Percentiles rank a stretch among this genome's conserved stretches.
phyloP scores from a whole-genome alignment of 1,140 invertebrate genomes.

The Cydia splendana region DNA sequence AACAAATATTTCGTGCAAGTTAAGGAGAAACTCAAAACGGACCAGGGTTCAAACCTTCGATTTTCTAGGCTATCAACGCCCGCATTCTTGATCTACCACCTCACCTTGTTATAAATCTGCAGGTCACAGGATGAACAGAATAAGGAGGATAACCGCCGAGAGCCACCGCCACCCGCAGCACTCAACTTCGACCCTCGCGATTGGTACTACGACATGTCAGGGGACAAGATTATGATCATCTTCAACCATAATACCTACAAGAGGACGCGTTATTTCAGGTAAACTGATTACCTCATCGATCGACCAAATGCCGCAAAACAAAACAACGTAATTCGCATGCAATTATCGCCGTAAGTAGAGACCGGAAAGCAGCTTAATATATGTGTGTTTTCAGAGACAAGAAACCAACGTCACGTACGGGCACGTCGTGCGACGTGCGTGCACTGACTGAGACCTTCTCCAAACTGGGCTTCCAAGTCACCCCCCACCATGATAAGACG shows the following conservation, averaged over 20 bases:
- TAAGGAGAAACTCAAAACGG: no score
- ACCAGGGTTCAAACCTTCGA: no score
- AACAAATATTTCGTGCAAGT: no score
- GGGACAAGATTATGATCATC: conserved; percentile 57
- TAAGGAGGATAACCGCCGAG: conserved; percentile 86
- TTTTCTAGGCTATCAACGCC: no score
- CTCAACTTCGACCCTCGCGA: conserved; percentile 41
- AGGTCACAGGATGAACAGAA: conserved; percentile 88
- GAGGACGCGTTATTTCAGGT: conserved; percentile 50
- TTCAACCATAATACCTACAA: conserved; percentile 59
- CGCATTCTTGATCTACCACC: no score
- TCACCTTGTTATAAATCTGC: background rate
- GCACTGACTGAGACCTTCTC: conserved; percentile 46
- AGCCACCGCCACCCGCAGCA: conserved; percentile 48
- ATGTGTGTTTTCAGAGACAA: conserved; percentile 38
- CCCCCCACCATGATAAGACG: conserved; percentile 42
- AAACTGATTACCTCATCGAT: no score
- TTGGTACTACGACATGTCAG: conserved; percentile 54
- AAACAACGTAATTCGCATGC: no score
- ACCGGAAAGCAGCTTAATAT: no score
- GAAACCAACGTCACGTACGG: conserved; percentile 42
- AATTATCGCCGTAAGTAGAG: no score
- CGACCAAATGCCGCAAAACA: no score
- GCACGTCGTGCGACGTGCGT: conserved; percentile 52
- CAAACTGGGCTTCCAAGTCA: conserved; percentile 47